Evolutionary conservation across 2,888 invertebrate genomes (phyloP).

Genomic region (Strigamia crassipes): DNA sequence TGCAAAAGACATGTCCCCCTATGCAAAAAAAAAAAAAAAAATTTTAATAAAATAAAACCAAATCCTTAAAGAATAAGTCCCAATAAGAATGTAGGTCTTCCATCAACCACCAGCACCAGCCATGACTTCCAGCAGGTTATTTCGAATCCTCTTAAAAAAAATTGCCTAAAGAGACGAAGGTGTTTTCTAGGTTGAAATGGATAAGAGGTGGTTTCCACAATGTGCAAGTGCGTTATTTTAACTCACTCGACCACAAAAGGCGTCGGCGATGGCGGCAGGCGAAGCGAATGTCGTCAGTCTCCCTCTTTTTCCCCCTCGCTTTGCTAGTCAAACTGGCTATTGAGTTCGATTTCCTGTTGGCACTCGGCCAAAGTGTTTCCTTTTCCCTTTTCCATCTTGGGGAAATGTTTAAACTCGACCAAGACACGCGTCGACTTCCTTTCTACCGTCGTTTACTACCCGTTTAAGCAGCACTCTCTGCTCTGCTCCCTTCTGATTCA

Average conservation of each 20-base stretch:
- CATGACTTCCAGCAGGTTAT: neutral
- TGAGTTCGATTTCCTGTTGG: conserved; percentile 31
- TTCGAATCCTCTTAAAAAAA: neutral
- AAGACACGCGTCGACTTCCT: conserved; percentile 24
- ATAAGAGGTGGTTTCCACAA: neutral
- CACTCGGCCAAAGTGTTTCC: conserved; percentile 33
- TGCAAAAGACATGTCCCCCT: no score
- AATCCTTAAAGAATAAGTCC: no score
- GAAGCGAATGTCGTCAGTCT: conserved; percentile 4
- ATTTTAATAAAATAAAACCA: no score
- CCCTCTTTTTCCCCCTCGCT: neutral
- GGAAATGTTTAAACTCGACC: conserved; percentile 31
- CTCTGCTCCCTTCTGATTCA: neutral
- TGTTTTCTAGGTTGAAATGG: conserved; percentile 6
- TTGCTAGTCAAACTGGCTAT: conserved; percentile 34
- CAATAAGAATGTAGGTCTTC: no score
- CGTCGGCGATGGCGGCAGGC: neutral
- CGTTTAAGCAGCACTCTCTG: neutral
- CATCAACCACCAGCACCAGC: no score
- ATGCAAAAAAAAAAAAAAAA: no score
- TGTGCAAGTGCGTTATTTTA: conserved; percentile 7
- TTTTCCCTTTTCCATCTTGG: conserved; percentile 33
- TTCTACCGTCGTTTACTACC: conserved; percentile 29
- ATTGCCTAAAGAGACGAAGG: neutral
- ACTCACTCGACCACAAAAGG: neutral